Evolutionary conservation across 2,888 invertebrate genomes (phyloP), one percentile per base, ranked within the genome.

Genomic region (Heteromyza rotundicornis): DNA sequence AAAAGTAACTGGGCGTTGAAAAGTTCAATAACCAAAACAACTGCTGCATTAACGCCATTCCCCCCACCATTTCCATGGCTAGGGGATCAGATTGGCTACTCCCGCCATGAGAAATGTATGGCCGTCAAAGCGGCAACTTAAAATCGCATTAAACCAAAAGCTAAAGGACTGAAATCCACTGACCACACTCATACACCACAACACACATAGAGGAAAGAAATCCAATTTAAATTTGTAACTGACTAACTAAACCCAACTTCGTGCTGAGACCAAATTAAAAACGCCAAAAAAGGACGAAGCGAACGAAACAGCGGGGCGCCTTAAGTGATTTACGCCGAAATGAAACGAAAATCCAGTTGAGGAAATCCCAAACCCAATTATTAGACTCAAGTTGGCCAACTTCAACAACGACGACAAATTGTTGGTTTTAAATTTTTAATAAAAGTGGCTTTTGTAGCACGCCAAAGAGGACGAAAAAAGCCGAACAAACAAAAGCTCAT

Each of bases 131-230:
- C 32, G 12, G 32, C 32, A 32, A 32, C 32, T 32, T 32, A 32
- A 32, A 32, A 32, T 32, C 32, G 32, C 32, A 32, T 32, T 32
- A 32, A 32, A 32, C 32, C 7, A 5, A 5, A 32, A 32, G 32
- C 32, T 12, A 32, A 32, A 32, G 32, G 32, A 32, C 32, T 8
- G 12, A 8, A n/a, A n/a, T 5, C 47, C 47, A 47, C 14, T 47
- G 47, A n/a, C 47, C 47, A 19, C 22, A 50, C 50, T 17, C 50
- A 50, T 5, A 50, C 20, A 50, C 50, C 10, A 12, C 5, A 12
- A 50, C 50, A 19, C 50, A 50, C 50, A 50, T 20, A 50, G n/a
- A 40, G n/a, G 12, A n/a, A 40, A 40, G 3, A n/a, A 40, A 40
- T 40, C 40, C 16, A 40, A 40, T 40, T 40, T 14, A 40, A 40